Conservation (phyloP, 2,113 vertebrate genomes). For the Catagonus wagneri region DNA sequence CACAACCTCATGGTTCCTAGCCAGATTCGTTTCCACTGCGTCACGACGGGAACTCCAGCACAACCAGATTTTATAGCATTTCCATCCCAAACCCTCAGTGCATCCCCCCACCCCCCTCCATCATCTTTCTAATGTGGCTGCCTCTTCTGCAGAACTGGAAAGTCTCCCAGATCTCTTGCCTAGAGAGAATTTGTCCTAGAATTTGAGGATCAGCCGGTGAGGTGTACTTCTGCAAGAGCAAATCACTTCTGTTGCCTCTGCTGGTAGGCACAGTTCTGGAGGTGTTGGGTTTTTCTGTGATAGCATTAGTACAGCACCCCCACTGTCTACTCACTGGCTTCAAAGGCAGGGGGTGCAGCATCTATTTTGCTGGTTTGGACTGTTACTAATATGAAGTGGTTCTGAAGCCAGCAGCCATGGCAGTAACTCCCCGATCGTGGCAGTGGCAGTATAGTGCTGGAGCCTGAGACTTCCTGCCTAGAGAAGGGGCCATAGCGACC, state of each 20-base stretch:
- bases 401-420: not conserved
- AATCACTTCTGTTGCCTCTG: not conserved
- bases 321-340: not conserved
- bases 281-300: not conserved
- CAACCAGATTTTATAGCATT: too few species aligned
- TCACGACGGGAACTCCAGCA: too few species aligned
- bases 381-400: not conserved
- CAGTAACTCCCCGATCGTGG: not conserved
- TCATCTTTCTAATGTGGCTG: not conserved
- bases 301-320: too few species aligned
- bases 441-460: not conserved
- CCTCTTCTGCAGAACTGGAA: not conserved
- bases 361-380: not conserved
- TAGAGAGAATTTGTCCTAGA: not conserved
- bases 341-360: not conserved
- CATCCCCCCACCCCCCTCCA: too few species aligned
- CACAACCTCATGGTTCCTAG: too few species aligned
- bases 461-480: not conserved
- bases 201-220: not conserved
- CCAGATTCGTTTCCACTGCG: too few species aligned
- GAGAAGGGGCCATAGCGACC: not conserved
- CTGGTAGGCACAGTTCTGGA: not conserved
- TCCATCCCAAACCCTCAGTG: too few species aligned
- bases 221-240: not conserved
- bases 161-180: not conserved